Evolutionary conservation across 2,113 vertebrate genomes (phyloP).

Genomic region (Gallinago jamesoni): DNA sequence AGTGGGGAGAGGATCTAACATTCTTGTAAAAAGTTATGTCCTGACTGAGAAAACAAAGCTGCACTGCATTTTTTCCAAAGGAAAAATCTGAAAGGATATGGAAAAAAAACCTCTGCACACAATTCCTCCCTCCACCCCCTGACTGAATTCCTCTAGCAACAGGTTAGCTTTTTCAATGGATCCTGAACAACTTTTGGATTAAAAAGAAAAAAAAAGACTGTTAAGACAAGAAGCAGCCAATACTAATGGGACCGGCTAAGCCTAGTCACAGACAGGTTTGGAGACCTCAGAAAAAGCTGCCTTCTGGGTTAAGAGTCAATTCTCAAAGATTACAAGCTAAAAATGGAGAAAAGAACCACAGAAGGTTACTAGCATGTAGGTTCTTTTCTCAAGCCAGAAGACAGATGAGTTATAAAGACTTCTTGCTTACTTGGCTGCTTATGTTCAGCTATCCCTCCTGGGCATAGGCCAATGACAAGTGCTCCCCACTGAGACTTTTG

Average conservation of each 20-base stretch:
- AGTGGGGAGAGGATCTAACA: not conserved
- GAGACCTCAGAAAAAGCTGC: not conserved
- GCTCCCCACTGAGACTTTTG: not conserved
- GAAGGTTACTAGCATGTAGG: not conserved
- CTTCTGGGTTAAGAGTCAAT: not conserved
- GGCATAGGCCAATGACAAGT: not conserved
- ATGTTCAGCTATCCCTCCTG: not conserved
- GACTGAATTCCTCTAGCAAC: not conserved
- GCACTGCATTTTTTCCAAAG: not conserved
- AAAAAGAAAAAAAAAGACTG: no score
- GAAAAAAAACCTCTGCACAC: not conserved
- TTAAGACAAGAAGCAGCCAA: not conserved
- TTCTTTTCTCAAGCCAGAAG: not conserved
- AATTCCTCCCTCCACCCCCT: no score
- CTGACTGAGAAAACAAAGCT: not conserved
- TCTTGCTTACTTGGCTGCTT: not conserved
- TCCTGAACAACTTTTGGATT: not conserved
- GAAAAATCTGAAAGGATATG: not conserved
- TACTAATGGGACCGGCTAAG: not conserved
- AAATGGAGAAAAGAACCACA: not conserved
- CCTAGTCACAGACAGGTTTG: not conserved
- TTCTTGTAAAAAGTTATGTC: not conserved
- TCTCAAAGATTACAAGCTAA: not conserved
- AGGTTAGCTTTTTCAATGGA: not conserved
- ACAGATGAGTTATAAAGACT: not conserved